Conservation (phyloP, 2,113 vertebrate species). For the Tychaedon coryphoeus region DNA sequence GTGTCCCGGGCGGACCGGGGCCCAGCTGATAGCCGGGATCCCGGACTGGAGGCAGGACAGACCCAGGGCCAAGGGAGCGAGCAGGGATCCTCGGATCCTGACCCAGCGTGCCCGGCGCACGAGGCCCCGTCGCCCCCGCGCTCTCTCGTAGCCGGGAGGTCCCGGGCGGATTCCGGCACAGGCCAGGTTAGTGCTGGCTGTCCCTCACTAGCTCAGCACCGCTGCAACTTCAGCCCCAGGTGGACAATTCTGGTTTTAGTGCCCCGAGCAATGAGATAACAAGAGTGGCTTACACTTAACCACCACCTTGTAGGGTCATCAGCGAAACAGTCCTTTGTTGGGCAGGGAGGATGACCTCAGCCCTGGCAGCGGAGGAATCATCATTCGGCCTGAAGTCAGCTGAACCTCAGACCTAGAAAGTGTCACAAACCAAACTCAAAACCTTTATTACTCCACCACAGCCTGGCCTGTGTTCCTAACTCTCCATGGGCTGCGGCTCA, state of each 20-base stretch:
- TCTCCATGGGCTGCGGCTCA: neutral
- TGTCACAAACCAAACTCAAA: neutral
- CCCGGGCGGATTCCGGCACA: accelerated
- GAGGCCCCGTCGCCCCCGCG: accelerated
- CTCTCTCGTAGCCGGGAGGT: accelerated
- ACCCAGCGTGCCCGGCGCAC: accelerated
- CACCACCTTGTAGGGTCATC: neutral
- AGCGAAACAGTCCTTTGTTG: too few relatives aligned
- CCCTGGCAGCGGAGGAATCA: neutral
- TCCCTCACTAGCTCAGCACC: neutral
- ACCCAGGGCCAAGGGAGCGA: accelerated
- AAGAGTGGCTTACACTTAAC: accelerated
- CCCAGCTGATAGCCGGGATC: accelerated
- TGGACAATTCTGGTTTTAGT: neutral
- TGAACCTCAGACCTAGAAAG: neutral
- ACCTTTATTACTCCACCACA: neutral
- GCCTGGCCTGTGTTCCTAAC: neutral
- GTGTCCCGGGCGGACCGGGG: neutral
- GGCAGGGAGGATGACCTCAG: neutral
- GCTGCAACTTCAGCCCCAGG: neutral
- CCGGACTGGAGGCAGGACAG: accelerated
- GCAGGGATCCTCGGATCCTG: accelerated
- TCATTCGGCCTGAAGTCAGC: neutral
- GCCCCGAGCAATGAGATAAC: neutral
- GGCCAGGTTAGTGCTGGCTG: accelerated